Conservation (phyloP, 2,888 invertebrate species). For the Agrotis clavis region DNA sequence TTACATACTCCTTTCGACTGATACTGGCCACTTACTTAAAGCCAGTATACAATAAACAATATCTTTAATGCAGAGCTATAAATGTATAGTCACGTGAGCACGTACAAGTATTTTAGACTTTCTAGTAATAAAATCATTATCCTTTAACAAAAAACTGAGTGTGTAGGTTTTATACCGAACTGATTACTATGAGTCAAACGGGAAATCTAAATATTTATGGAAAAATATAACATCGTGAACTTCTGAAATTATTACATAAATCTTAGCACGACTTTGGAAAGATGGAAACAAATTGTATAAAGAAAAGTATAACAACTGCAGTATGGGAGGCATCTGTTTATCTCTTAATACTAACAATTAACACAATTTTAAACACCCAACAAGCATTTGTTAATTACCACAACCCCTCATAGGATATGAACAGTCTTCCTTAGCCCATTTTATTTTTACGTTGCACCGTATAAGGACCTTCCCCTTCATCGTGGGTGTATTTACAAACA, state of each 20-base stretch:
- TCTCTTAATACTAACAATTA: neutral
- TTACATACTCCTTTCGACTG: neutral
- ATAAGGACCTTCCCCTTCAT: no score
- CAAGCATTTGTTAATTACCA: neutral
- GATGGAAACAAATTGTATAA: neutral
- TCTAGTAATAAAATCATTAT: neutral
- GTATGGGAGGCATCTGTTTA: no score
- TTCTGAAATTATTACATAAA: neutral
- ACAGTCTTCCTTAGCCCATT: no score
- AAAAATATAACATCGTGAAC: neutral
- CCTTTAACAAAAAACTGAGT: neutral
- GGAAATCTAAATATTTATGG: neutral
- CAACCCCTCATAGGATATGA: neutral
- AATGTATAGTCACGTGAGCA: no score
- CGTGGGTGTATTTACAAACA: no score
- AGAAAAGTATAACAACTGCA: no score
- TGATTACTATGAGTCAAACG: neutral
- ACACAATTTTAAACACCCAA: neutral
- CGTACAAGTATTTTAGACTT: neutral
- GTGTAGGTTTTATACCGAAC: neutral
- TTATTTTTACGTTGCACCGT: no score
- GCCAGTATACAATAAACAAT: neutral
- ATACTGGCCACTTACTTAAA: neutral
- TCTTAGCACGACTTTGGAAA: constrained; percentile 1
- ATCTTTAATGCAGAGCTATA: no score